A percentile compares a stretch with the other conserved stretches of the same genome.
phyloP scores from a whole-genome alignment of 1,140 invertebrate species.

The Ladona fulva region DNA sequence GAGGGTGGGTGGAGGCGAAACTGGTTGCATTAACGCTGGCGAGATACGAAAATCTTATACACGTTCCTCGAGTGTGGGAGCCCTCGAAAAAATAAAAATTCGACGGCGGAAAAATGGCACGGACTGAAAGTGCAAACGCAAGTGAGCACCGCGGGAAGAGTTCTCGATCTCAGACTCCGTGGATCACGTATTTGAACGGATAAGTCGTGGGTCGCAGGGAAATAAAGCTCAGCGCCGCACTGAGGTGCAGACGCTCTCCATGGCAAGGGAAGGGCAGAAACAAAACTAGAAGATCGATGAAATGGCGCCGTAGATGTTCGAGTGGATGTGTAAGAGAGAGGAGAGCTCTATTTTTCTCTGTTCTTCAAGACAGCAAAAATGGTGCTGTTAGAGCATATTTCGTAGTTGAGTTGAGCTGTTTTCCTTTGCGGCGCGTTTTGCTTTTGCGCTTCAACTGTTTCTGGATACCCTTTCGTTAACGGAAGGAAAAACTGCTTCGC shows the following conservation, averaged over 20 bases:
- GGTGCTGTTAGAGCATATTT: too few species aligned
- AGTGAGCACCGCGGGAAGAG: not conserved
- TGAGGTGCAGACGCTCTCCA: not conserved
- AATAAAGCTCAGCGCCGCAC: too few species aligned
- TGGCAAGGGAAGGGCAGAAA: not conserved
- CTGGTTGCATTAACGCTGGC: not conserved
- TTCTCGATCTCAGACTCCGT: not conserved
- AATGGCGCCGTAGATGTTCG: not conserved
- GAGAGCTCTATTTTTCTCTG: too few species aligned
- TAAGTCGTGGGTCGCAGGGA: not conserved
- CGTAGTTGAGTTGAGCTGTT: too few species aligned
- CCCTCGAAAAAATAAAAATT: not conserved
- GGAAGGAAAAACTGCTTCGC: too few species aligned
- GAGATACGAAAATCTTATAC: not conserved
- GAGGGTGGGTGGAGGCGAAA: not conserved
- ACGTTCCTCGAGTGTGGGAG: not conserved
- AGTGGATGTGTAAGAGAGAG: too few species aligned
- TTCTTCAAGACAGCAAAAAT: too few species aligned
- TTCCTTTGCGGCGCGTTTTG: too few species aligned
- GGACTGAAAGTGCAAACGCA: not conserved
- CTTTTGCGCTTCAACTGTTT: too few species aligned
- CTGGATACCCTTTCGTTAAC: too few species aligned
- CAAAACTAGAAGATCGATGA: not conserved
- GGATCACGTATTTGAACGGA: not conserved
- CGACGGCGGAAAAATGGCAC: not conserved